Evolutionary conservation across 2,113 vertebrate species (phyloP), one percentile per base, ranked within the genome.

Genomic region (Ammodytes dubius): DNA sequence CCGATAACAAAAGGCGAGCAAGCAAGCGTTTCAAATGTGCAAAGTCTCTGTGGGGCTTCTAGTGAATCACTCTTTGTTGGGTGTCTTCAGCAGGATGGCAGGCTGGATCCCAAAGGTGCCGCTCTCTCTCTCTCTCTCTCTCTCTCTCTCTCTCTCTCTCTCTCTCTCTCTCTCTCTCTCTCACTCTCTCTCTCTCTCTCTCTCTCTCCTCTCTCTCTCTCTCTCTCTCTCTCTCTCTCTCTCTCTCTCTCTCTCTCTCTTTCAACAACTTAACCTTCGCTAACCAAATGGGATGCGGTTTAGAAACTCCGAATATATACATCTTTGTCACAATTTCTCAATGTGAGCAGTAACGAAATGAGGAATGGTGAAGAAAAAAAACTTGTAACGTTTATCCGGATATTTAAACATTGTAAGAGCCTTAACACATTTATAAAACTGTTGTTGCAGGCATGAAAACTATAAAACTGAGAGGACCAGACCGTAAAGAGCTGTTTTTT

Each of bases 1-100:
- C 75, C 83, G 70, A 81, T 88, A 69, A 91, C 90, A 91, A 90
- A 82, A 88, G 74, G 42, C 59, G 66, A 74, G 81, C 77, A 72
- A 66, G 82, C 70, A 78, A 86, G 82, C 60, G 35, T 83, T 88
- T 9, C 77, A 87, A 86, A 74, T 68, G 79, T 70, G 58, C 59
- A 72, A 80, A 77, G 70, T 79, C 77, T 80, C 35, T 0, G 49
- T 4, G 61, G 56, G 75, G 72, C 53, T 27, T 27, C 27, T 40
- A 77, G 74, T 70, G 84, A 87, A 90, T 83, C 54, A 43, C 59
- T 88, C 69, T 75, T 86, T 88, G 87, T 88, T 71, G 63, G 27
- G 46, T 39, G 75, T 86, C 74, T 89, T 87, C 54, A 67, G 82
- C 76, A 56, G 68, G 65, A 59, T 19, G 19, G 35, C 81, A 12